Percentiles rank a stretch among this genome's conserved stretches.
Evolutionary conservation across 2,797 vertebrate genomes (phyloP).

Genomic region (Zalophus californianus): DNA sequence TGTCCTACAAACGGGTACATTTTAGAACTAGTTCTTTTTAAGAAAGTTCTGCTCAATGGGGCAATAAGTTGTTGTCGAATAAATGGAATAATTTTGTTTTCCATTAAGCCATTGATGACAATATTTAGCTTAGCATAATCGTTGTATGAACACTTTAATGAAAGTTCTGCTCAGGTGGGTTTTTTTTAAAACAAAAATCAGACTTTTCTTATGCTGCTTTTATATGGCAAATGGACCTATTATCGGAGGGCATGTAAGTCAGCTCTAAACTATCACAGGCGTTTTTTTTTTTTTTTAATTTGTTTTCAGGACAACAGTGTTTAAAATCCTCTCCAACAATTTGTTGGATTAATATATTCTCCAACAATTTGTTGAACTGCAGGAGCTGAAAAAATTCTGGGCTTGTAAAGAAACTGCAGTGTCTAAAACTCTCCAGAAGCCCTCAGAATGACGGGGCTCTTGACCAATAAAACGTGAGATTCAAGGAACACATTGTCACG

Average conservation of each 20-base stretch:
- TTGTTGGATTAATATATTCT: constrained; percentile 11
- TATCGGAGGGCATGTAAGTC: background rate
- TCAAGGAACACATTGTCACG: constrained; percentile 74
- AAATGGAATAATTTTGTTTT: background rate
- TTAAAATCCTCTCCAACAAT: constrained; percentile 56
- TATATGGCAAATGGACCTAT: background rate
- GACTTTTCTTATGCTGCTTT: background rate
- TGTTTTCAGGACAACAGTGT: background rate
- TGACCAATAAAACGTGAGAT: constrained; percentile 78
- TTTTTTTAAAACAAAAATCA: background rate
- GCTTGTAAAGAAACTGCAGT: constrained; percentile 73
- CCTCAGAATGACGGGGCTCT: constrained; percentile 68
- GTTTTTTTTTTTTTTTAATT: background rate
- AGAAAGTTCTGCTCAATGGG: background rate
- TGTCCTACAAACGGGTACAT: background rate
- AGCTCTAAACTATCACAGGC: background rate
- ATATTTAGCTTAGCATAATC: background rate
- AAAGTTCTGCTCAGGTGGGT: background rate
- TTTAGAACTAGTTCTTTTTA: background rate
- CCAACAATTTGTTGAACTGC: constrained; percentile 51
- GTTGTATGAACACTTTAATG: background rate
- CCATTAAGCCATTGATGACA: background rate
- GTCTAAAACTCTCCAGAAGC: constrained; percentile 79
- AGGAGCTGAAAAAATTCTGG: constrained; percentile 61
- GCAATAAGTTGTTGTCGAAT: background rate